Base-by-base conservation (phyloP, 2,797 vertebrate genomes). In the Psittacula derbiana region DNA sequence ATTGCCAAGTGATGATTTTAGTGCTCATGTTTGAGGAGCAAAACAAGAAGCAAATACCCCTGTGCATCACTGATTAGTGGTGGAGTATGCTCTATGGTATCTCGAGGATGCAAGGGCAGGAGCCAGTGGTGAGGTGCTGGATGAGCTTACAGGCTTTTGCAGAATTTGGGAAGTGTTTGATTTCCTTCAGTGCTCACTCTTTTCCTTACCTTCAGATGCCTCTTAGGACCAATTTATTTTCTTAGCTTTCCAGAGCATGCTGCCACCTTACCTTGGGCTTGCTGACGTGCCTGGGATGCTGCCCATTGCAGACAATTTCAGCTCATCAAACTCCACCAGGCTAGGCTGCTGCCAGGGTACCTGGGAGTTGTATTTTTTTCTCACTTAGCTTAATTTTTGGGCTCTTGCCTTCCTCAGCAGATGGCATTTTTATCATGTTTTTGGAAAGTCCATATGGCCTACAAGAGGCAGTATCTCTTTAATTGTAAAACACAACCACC, bases 401-500 rank as follows among this genome's bases (percentile, higher is more conserved):
- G 72, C 75, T 6, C 53, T 94, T 41, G 84, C 2, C 76, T 95
- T 97, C 71, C 72, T 95, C 76, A 91, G 87, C 95, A 97, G 93
- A 95, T 97, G 91, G 92, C 79, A 86, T 91, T 97, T 98, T 94
- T 97, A 86, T 91, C 93, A 57, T 94, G 83, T 94, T 96, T 94
- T 95, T 8, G 11, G 50, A n/a, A 94, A 91, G 83, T 91, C 95
- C 94, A 76, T 97, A 96, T 97, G 96, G 90, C 83, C 81, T 91
- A 74, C 91, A 87, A 96, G 84, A 92, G 81, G 91, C 49, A 65
- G 21, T 87, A 66, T 96, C 92, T 96, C 88, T 97, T 97, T 96
- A 92, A 88, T 92, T 96, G 92, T 93, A 97, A 97, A 95, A 92
- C 79, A 75, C 33, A 84, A 72, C 95, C 96, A 97, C 96, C 95